Conservation (phyloP, 2,113 vertebrate genomes). For the Polypterus bichir region DNA sequence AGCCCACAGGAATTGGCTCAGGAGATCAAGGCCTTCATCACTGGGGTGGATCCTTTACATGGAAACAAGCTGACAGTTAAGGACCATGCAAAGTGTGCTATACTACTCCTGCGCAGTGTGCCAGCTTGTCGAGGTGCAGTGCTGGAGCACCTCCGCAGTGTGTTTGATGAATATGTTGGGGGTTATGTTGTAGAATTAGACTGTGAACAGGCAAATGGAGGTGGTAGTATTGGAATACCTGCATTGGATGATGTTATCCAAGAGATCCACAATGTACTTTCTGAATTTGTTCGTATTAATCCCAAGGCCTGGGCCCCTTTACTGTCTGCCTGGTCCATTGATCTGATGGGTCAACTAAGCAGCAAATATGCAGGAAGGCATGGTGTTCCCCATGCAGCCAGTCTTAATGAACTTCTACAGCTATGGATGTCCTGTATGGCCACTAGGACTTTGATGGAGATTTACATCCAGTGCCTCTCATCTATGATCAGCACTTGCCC, state of each 20-base stretch:
- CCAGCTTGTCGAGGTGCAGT: conserved; percentile 76
- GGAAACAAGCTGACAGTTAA: conserved; percentile 70
- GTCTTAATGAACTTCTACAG: conserved; percentile 80
- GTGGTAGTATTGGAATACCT: conserved; percentile 20
- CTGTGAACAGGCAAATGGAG: conserved; percentile 24
- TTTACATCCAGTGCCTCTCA: conserved; percentile 80
- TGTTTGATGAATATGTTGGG: conserved; percentile 79
- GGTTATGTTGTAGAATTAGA: conserved; percentile 59
- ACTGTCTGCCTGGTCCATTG: conserved; percentile 81
- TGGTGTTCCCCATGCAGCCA: conserved; percentile 68
- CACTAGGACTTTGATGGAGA: conserved; percentile 78
- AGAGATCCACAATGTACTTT: conserved; percentile 65
- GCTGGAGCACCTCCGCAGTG: conserved; percentile 71
- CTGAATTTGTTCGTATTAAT: conserved; percentile 68
- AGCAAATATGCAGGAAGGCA: conserved; percentile 72
- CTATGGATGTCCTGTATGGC: conserved; percentile 87
- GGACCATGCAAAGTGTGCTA: conserved; percentile 76
- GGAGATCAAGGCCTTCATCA: conserved; percentile 85
- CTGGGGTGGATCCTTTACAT: conserved; percentile 59
- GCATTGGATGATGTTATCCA: conserved; percentile 73
- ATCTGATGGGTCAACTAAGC: conserved; percentile 85
- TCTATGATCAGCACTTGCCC: conserved; percentile 79
- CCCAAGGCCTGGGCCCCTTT: conserved; percentile 80
- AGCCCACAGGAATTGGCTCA: conserved; percentile 75
- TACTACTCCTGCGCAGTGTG: conserved; percentile 70